Evolutionary conservation across 2,888 invertebrate species (phyloP), one percentile per base, ranked within the genome.

Genomic region (Zootermopsis nevadensis): DNA sequence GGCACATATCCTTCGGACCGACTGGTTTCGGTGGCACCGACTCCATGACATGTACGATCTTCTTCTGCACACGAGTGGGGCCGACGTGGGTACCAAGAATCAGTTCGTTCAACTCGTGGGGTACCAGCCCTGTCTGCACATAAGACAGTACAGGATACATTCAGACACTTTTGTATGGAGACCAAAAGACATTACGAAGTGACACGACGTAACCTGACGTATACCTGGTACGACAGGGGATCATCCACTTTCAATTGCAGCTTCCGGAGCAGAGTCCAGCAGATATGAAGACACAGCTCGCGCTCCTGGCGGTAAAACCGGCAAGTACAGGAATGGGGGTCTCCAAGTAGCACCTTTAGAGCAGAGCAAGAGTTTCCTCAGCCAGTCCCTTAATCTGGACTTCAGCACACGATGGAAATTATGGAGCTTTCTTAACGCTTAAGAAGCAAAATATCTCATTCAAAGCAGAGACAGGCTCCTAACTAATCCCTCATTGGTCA

Each of bases 231-330:
- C 7, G 85, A 86, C 7, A 86, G 83, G 0, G 86, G 84, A 60
- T 86, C 85, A 22, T 77, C 81, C 3, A 83, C 66, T 33, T 48
- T 76, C 22, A 86, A 48, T 10, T 83, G 77, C 55, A 86, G 81
- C 77, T 86, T 86, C 83, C 83, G 83, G 69, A 86, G 67, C 19
- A 86, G 84, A 10, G 85, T 84, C 86, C 86, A 86, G 48, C 85
- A 85, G 15, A 86, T 82, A 77, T 86, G 86, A 7, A 84, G 31
- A 72, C 86, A 86, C 27, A 86, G 80, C 19, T 86, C 86, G 27
- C 77, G 80, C 19, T 77, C 80, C 66, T 77, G 83, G 35, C 84
- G 55, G 48, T 84, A 84, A 8, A 48, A 48, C 31, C 81, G 82
- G 81, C 86, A 86, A 7, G 83, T 82, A 82, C 86, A 86, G 8